Evolutionary conservation across 2,888 invertebrate species (phyloP), one percentile per base, ranked within the genome.

Genomic region (Dromius quadrimaculatus): DNA sequence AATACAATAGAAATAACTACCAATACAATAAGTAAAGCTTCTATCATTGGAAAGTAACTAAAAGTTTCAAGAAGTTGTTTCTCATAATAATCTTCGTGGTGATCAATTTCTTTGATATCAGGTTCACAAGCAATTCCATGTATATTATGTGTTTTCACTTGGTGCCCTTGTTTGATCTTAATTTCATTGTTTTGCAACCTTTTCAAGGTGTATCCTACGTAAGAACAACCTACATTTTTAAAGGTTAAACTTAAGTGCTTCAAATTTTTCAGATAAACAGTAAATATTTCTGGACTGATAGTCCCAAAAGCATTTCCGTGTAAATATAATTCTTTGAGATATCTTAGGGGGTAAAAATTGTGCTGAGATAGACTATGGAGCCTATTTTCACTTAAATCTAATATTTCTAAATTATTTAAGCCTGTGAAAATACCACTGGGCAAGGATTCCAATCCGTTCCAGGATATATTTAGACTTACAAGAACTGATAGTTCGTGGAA

Each of bases 111-210:
- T 11, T 11, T 5, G 1, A 47, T 22, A 47, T 47, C 22, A 22
- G 47, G 47, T 22, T 47, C 47, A 11, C 47, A 47, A 20, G 22
- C 47, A 19, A 47, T 47, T 6, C 47, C 47, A 22, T 47, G 9
- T 1, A 47, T 23, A 11, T 47, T 47, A 47, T 47, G 47, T 22
- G n/a, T 11, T 36, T 20, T 23, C 2, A 11, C 13, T 22, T 47
- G 22, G 6, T 47, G 3, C 1, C 17, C 17, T 43, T 43, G 15
- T 15, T 15, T 43, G 4, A 17, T 17, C 17, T 17, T 1, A 43
- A 17, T 17, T 9, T 4, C 2, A 43, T 15, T 15, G 5, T 11
- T 17, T 43, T 17, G 43, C 1, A 43, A 15, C 9, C 20, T 13
- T 8, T 17, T n/a, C 5, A 43, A 9, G n/a, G 3, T 17, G 2